phyloP scores from a whole-genome alignment of 2,888 invertebrate species.

The Orthosia gracilis region DNA sequence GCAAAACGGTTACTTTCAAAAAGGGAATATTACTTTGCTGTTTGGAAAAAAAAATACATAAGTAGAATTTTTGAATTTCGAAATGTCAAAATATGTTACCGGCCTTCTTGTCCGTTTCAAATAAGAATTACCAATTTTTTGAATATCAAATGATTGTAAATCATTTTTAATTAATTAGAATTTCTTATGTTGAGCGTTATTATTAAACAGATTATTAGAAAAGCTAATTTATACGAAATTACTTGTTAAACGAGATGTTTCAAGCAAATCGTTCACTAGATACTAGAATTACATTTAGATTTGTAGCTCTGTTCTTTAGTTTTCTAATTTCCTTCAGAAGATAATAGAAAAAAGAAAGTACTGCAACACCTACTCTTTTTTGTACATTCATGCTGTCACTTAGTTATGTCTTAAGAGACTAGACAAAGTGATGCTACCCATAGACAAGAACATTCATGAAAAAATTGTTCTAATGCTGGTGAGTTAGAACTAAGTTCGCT shows the following conservation, averaged over 20 bases:
- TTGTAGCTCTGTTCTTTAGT: neutral
- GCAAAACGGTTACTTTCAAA: neutral
- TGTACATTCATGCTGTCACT: neutral
- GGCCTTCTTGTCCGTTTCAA: neutral
- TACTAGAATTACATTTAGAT: neutral
- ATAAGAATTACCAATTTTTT: neutral
- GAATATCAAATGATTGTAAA: neutral
- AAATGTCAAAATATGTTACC: conserved; percentile 1
- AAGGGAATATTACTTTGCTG: neutral
- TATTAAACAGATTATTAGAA: neutral
- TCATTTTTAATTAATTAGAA: neutral
- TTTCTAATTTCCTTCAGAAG: neutral
- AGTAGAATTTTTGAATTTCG: conserved; percentile 17
- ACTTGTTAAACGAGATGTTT: neutral
- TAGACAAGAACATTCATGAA: too few species aligned
- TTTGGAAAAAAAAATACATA: neutral
- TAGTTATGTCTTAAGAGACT: neutral
- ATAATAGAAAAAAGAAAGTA: neutral
- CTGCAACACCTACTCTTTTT: neutral
- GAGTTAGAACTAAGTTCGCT: too few species aligned
- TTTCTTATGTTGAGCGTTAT: neutral
- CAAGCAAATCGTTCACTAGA: conserved; percentile 1
- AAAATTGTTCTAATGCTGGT: too few species aligned
- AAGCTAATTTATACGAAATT: conserved; percentile 6
- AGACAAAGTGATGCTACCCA: neutral